A percentile compares a stretch with the other conserved stretches of the same genome.
These are phyloP conservation scores for Aspiorhynchus laticeps DNA, from an alignment of 2,113 vertebrate species.

Conservation along the genomic window DNA sequence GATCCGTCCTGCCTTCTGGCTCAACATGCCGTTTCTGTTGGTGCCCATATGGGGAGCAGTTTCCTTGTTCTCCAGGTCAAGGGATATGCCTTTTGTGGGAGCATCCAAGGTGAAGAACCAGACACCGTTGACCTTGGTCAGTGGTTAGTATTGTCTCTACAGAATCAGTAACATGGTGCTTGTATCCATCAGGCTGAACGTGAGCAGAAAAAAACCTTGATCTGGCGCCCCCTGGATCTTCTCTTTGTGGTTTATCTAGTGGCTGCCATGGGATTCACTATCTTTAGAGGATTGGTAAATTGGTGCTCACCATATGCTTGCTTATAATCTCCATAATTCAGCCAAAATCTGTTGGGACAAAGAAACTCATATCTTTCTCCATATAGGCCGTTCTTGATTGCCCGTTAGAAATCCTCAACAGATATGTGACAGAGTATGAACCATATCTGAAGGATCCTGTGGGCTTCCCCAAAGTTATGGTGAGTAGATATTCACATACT, in stretches of 20 bases:
- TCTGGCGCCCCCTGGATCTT: constrained; percentile 80
- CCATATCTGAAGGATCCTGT: constrained; percentile 89
- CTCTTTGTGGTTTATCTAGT: constrained; percentile 75
- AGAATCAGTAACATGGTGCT: neutral
- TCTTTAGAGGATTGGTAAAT: constrained; percentile 89
- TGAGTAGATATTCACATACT: constrained; percentile 57
- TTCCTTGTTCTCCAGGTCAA: constrained; percentile 76
- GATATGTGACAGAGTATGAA: constrained; percentile 84
- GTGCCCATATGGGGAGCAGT: constrained; percentile 77
- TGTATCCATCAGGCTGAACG: constrained; percentile 70
- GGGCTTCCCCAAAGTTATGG: constrained; percentile 89
- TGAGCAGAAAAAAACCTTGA: constrained; percentile 78
- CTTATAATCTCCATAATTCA: neutral
- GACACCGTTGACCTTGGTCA: neutral
- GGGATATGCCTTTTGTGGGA: constrained; percentile 60
- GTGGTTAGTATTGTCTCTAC: neutral
- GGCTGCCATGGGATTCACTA: constrained; percentile 75
- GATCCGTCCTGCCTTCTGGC: constrained; percentile 81
- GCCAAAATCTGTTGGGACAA: neutral
- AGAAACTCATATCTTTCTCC: neutral
- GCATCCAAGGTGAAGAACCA: constrained; percentile 73
- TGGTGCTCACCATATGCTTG: neutral
- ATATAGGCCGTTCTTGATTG: constrained; percentile 86
- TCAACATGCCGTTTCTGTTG: constrained; percentile 83
- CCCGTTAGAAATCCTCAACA: constrained; percentile 80